Evolutionary conservation across 2,888 invertebrate genomes (phyloP).

Genomic region (Scaptomyza cyrtandrae): DNA sequence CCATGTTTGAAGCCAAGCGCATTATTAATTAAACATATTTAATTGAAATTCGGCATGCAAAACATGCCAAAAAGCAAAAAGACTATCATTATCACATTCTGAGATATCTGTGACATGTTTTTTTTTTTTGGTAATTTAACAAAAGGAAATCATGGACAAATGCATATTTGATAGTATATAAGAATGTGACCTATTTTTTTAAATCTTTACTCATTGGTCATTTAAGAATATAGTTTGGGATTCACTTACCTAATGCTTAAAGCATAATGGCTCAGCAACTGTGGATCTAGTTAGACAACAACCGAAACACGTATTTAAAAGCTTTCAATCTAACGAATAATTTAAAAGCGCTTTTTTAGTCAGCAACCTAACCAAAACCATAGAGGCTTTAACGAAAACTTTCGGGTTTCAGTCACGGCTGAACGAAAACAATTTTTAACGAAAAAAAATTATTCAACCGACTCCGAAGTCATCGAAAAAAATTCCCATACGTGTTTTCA

Average conservation of each 20-base stretch:
- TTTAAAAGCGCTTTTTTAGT: fast-evolving
- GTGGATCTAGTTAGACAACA: not conserved
- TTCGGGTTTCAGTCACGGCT: not conserved
- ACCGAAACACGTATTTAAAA: not conserved
- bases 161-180: conserved; percentile 31
- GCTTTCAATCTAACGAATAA: not conserved
- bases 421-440: not conserved
- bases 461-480: not conserved
- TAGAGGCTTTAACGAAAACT: too few species aligned
- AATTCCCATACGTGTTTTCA: not conserved
- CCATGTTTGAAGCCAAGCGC: conserved; percentile 4
- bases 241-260: conserved; percentile 3
- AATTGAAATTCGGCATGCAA: conserved; percentile 61
- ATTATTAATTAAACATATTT: conserved; percentile 60
- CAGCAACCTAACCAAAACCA: not conserved
- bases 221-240: conserved; percentile 24
- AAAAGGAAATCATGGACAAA: conserved; percentile 24
- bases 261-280: not conserved
- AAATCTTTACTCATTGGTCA: conserved; percentile 3
- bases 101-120: too few species aligned
- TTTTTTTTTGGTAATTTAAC: conserved; percentile 41
- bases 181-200: conserved; percentile 2
- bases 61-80: conserved; percentile 33
- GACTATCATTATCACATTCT: too few species aligned
- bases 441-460: not conserved